Base-by-base conservation (phyloP, 92 coral and sea anemone genomes). In the Parazoanthus atlanticus region DNA sequence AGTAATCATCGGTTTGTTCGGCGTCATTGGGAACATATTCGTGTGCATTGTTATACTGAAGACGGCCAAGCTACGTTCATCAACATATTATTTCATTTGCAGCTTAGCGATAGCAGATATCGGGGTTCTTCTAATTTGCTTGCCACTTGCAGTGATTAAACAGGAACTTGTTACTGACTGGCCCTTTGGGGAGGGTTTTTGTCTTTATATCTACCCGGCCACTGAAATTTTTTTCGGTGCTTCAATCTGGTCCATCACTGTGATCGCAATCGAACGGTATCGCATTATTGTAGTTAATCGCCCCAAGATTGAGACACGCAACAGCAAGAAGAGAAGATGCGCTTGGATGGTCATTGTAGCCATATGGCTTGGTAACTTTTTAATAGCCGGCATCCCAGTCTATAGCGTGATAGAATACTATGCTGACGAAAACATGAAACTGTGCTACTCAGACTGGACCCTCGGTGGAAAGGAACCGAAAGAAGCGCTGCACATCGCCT, bases 181-280 rank as follows among this genome's bases (percentile, higher is more conserved):
- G 86, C 86, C 86, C 16, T 83, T 83, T 43, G 86, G 86, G 11
- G 78, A 83, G 67, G 58, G 29, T 8, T 83, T 83, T 40, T 83
- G 86, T 31, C 25, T 67, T 2, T 83, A 83, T 6, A 41, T 83
- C 33, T 83, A 83, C 76, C 86, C 86, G n/a, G 86, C 76, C 40
- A 83, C 86, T 15, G 86, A 83, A 17, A 67, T 33, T 26, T 40
- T 67, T 17, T 83, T 67, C 40, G 86, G 86, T 6, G 33, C 86
- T 6, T 83, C 86, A 5, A 83, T 83, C n/a, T 83, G 86, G 86
- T 83, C 86, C 26, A 83, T 83, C 38, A 69, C 86, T 12, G 86
- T 83, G 78, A 83, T 83, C 15, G 86, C 86, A 15, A 47, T 83
- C 43, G 86, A 83, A 70, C 36, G 86, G 26, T 83, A 83, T 83